A percentile compares a stretch with the other conserved stretches of the same genome.
phyloP scores from a whole-genome alignment of 2,888 invertebrate species.

The Patella pellucida region DNA sequence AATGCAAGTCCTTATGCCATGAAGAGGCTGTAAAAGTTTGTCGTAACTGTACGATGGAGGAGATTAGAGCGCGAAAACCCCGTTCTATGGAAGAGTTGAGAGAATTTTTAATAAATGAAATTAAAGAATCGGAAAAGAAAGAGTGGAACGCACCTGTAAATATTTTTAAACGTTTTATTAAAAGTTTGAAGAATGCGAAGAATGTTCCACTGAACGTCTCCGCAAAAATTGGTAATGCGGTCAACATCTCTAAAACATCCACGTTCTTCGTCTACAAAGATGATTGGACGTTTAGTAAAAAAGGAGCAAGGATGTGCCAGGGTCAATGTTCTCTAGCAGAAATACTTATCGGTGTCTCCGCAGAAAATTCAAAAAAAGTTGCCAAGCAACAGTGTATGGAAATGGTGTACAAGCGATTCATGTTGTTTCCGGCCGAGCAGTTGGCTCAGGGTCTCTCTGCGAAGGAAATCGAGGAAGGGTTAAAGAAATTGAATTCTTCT shows the following conservation, averaged over 20 bases:
- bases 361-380: neutral
- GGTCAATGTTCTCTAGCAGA: neutral
- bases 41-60: neutral
- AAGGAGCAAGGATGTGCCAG: neutral
- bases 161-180: neutral
- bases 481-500: neutral
- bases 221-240: neutral
- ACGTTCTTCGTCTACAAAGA: neutral
- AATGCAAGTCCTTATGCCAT: neutral
- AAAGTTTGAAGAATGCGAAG: neutral
- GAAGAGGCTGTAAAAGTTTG: neutral
- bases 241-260: neutral
- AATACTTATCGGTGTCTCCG: neutral
- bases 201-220: neutral
- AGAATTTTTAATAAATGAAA: neutral
- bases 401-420: neutral
- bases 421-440: neutral
- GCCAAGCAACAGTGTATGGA: neutral
- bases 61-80: neutral
- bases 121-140: neutral
- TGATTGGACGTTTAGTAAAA: neutral
- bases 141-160: neutral
- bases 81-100: neutral
- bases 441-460: neutral
- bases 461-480: slow-evolving; percentile 1